These are phyloP conservation scores for Microplitis demolitor DNA, from an alignment of 1,140 invertebrate species.

Conservation along the genomic window DNA sequence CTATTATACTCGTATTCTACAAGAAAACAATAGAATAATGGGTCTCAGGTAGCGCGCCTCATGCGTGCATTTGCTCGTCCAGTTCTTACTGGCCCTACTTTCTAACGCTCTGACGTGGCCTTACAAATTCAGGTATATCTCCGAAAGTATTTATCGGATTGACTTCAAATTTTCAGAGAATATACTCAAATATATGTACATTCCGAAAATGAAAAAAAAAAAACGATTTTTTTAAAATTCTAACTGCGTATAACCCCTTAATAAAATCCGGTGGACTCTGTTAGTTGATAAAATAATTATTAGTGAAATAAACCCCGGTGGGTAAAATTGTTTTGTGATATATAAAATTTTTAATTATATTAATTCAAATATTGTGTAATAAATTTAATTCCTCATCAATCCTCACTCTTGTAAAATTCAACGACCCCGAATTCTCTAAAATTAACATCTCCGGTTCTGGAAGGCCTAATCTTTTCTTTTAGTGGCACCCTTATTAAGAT, in stretches of 20 bases:
- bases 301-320: no score
- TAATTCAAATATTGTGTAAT: no score
- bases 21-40: not conserved
- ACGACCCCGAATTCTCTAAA: no score
- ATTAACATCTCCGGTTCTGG: no score
- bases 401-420: no score
- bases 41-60: not conserved
- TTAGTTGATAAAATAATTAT: no score
- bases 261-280: no score
- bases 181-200: not conserved
- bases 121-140: not conserved
- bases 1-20: not conserved
- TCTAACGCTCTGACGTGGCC: not conserved
- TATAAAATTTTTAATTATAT: no score
- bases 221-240: not conserved
- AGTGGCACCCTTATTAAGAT: no score
- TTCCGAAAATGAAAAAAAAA: not conserved
- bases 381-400: no score
- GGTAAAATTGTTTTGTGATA: no score
- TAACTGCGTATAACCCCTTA: not conserved
- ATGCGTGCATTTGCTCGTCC: not conserved
- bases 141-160: constrained; percentile 6
- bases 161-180: not conserved
- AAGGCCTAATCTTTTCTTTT: no score
- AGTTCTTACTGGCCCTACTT: not conserved